Conservation (phyloP, 2,113 vertebrate species). For the Takifugu bimaculatus region DNA sequence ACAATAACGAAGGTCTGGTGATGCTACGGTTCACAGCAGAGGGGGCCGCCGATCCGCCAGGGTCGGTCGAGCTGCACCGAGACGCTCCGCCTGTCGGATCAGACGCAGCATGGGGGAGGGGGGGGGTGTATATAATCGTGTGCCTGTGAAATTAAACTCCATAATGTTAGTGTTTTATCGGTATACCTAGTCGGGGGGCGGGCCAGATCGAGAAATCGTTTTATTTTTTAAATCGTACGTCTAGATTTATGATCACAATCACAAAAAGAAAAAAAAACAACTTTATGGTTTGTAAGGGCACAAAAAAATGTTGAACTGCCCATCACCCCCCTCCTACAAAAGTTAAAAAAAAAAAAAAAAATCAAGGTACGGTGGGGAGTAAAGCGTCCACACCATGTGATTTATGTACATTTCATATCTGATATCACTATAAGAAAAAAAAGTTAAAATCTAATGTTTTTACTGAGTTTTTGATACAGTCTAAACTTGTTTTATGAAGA, state of each 20-base stretch:
- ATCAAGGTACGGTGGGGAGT: constrained; percentile 56
- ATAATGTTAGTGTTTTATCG: constrained; percentile 70
- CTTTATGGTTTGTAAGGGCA: constrained; percentile 62
- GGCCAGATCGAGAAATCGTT: constrained; percentile 52
- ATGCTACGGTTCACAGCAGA: constrained; percentile 48
- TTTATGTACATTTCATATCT: constrained; percentile 76
- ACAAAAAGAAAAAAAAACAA: constrained; percentile 34
- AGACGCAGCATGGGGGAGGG: constrained; percentile 42
- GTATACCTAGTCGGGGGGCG: constrained; percentile 50
- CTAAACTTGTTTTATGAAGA: constrained; percentile 77
- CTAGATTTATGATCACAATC: constrained; percentile 68
- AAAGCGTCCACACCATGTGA: constrained; percentile 65
- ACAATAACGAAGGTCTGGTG: constrained; percentile 46
- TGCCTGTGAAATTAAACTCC: constrained; percentile 70
- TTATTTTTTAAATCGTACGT: constrained; percentile 73
- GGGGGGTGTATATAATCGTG: constrained; percentile 72
- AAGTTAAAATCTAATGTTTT: constrained; percentile 75
- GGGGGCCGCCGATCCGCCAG: constrained; percentile 25
- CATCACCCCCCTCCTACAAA: constrained; percentile 30
- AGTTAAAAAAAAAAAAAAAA: not conserved
- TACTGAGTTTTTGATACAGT: constrained; percentile 79
- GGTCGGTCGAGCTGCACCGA: too few relatives aligned
- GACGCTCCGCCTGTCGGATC: constrained; percentile 49
- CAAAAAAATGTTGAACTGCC: constrained; percentile 53
- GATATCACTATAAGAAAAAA: constrained; percentile 68